Evolutionary conservation across 2,888 invertebrate species (phyloP).

Genomic region (Mimachlamys varia): DNA sequence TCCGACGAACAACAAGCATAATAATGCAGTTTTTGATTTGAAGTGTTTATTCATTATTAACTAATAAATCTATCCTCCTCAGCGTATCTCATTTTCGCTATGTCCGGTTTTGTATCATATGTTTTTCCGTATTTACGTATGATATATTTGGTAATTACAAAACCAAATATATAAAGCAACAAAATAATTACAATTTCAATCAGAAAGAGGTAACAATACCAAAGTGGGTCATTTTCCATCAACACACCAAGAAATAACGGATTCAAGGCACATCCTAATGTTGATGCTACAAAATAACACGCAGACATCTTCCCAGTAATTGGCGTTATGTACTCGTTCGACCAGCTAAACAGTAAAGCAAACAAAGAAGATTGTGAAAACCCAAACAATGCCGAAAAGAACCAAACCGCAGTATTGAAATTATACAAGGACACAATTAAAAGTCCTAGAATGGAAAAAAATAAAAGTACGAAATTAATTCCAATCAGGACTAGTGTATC

Average conservation of each 20-base stretch:
- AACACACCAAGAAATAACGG: conserved; percentile 32
- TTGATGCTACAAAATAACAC: conserved; percentile 14
- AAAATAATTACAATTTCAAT: conserved; percentile 17
- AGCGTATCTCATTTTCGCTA: background rate
- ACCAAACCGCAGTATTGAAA: conserved; percentile 37
- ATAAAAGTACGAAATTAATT: conserved; percentile 33
- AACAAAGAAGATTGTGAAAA: conserved; percentile 41
- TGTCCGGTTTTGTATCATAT: background rate
- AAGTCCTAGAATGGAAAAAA: conserved; percentile 38
- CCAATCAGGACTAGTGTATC: conserved; percentile 37
- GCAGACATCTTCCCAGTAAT: conserved; percentile 39
- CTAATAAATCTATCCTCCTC: background rate
- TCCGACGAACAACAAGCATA: too few species aligned
- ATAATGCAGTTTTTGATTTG: too few species aligned
- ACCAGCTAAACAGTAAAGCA: conserved; percentile 42
- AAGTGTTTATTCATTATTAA: too few species aligned
- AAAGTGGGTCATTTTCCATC: conserved; percentile 37
- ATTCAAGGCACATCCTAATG: conserved; percentile 39
- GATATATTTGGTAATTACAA: background rate
- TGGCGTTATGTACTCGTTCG: conserved; percentile 36
- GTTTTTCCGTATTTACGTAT: background rate
- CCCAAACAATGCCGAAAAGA: conserved; percentile 25
- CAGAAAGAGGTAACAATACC: conserved; percentile 39
- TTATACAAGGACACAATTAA: conserved; percentile 8
- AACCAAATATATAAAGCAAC: background rate